Conservation (phyloP, 1,140 invertebrate genomes). For the Sitobion miscanthi region DNA sequence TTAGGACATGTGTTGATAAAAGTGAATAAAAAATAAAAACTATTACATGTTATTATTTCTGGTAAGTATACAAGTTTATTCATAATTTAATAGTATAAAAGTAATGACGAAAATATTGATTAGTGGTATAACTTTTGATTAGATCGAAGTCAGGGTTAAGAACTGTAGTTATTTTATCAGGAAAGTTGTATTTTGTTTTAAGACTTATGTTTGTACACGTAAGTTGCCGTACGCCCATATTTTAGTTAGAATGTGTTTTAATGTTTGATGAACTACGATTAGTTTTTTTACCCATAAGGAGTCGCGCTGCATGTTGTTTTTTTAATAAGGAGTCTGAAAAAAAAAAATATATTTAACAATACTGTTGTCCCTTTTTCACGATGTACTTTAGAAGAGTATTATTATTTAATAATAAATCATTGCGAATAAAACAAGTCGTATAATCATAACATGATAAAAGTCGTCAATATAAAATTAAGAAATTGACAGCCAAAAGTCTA, state of each 20-base stretch:
- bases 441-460: too few relatives aligned
- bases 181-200: not conserved
- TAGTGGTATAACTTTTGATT: not conserved
- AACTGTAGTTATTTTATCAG: not conserved
- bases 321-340: too few relatives aligned
- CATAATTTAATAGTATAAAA: not conserved
- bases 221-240: not conserved
- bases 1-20: not conserved
- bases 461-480: too few relatives aligned
- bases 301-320: too few relatives aligned
- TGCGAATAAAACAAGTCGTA: too few relatives aligned
- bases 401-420: not conserved
- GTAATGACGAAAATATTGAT: not conserved
- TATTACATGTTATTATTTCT: not conserved
- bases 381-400: not conserved
- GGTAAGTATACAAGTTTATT: not conserved
- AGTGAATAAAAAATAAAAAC: not conserved
- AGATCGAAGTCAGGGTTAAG: not conserved
- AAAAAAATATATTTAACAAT: not conserved
- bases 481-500: too few relatives aligned
- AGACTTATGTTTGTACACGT: too few relatives aligned
- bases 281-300: not conserved
- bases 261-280: not conserved
- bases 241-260: not conserved
- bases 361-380: not conserved